Percentiles rank a stretch among this genome's conserved stretches.
These are phyloP conservation scores for Eretmocerus hayati DNA, from an alignment of 2,888 invertebrate species.

Conservation along the genomic window DNA sequence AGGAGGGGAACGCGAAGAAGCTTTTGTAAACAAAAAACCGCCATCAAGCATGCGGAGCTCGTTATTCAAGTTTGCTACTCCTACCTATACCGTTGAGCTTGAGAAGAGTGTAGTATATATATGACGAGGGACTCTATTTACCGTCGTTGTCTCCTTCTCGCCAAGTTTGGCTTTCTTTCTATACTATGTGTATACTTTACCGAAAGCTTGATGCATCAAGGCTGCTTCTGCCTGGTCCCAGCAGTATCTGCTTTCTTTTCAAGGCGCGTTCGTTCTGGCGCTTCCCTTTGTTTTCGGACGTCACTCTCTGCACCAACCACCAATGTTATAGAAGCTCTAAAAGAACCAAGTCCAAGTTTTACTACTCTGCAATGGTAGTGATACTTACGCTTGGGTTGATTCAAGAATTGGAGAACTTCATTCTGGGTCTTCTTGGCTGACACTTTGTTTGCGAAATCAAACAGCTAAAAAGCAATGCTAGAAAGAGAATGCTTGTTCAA, in stretches of 20 bases:
- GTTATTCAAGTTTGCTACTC: slow-evolving; percentile 26
- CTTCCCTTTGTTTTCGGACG: neutral
- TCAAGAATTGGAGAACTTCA: too few species aligned
- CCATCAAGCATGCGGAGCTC: slow-evolving; percentile 27
- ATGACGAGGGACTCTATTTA: too few species aligned
- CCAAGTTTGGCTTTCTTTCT: neutral
- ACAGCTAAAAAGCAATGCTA: too few species aligned
- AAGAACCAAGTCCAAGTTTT: too few species aligned
- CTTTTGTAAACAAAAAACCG: slow-evolving; percentile 26
- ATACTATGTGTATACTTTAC: neutral
- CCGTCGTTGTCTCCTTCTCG: neutral
- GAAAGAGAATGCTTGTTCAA: neutral
- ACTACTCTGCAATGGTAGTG: too few species aligned
- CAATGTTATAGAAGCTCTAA: too few species aligned
- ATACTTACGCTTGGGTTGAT: too few species aligned
- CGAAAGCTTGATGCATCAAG: too few species aligned
- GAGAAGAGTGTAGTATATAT: too few species aligned
- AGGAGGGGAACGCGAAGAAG: slow-evolving; percentile 1
- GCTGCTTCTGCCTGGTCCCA: neutral
- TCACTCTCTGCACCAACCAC: neutral
- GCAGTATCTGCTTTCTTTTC: slow-evolving; percentile 13
- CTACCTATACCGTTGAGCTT: too few species aligned
- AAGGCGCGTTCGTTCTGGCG: slow-evolving; percentile 6
- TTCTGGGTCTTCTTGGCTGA: too few species aligned
- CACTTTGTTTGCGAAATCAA: slow-evolving; percentile 21